Conservation (phyloP, 2,113 vertebrate genomes). For the Mungos mungo region DNA sequence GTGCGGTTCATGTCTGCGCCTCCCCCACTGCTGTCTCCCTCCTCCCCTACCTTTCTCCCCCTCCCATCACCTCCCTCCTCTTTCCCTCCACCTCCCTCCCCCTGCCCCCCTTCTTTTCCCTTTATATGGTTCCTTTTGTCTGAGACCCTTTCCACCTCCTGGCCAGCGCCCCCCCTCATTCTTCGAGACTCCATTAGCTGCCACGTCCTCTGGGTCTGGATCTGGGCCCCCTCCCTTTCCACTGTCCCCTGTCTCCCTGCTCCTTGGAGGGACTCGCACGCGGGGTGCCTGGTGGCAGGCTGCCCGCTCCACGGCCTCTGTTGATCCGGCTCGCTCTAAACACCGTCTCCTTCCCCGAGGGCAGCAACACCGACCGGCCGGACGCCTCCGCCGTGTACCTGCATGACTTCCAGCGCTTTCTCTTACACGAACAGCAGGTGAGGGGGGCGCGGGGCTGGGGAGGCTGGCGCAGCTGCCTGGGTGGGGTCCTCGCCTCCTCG, state of each 20-base stretch:
- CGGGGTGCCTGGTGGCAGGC: not conserved
- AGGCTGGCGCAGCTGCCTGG: too few species aligned
- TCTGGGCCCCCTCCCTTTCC: not conserved
- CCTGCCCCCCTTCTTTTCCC: too few species aligned
- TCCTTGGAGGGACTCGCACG: not conserved
- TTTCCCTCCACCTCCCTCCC: too few species aligned
- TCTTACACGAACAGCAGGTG: conserved; percentile 94
- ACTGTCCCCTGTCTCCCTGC: accelerated
- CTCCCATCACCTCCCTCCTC: too few species aligned
- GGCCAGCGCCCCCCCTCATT: not conserved
- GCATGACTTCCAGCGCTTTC: conserved; percentile 96
- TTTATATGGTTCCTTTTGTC: accelerated
- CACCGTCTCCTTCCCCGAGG: not conserved
- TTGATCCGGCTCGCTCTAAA: not conserved
- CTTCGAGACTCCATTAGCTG: accelerated
- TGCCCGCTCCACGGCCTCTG: accelerated
- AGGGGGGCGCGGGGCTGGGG: conserved; percentile 41
- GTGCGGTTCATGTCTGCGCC: not conserved
- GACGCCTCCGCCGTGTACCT: conserved; percentile 92
- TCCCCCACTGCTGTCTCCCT: not conserved
- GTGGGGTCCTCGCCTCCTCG: accelerated
- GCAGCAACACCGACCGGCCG: conserved; percentile 93
- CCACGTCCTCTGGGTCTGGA: accelerated
- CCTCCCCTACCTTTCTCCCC: not conserved
- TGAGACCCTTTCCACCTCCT: accelerated